A percentile compares a stretch with the other conserved stretches of the same genome.
Conservation (phyloP, 1,140 invertebrate species). For the Lycorma delicatula region DNA sequence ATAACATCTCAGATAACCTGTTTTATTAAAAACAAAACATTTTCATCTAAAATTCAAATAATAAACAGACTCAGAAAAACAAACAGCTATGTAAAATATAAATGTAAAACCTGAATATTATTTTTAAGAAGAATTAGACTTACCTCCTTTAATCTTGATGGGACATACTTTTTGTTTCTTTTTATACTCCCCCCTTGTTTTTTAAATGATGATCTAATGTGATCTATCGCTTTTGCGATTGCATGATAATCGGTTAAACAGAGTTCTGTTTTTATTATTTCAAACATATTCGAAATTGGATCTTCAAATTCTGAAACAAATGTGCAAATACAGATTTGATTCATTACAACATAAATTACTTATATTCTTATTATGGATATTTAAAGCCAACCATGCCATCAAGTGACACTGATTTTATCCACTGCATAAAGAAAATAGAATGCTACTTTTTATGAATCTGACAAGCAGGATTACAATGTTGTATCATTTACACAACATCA, state of each 20-base stretch:
- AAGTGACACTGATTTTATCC: no score
- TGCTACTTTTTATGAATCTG: no score
- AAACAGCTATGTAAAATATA: no score
- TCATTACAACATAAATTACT: background rate
- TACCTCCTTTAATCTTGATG: constrained; percentile 39
- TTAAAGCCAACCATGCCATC: no score
- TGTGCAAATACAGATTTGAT: background rate
- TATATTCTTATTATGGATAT: background rate
- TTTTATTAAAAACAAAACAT: no score
- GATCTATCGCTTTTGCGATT: constrained; percentile 12
- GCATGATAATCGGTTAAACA: constrained; percentile 13
- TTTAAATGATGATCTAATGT: constrained; percentile 33
- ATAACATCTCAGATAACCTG: no score
- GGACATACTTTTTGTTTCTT: constrained; percentile 34
- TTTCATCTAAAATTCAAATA: no score
- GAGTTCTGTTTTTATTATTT: constrained; percentile 18
- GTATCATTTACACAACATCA: no score
- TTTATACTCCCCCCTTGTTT: constrained; percentile 24
- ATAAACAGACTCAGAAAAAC: no score
- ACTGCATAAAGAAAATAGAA: no score
- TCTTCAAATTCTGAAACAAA: constrained; percentile 30
- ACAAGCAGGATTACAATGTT: no score
- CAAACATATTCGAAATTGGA: constrained; percentile 16
- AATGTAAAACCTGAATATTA: no score
- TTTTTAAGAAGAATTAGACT: background rate